These are phyloP conservation scores for Heliothis virescens DNA, from an alignment of 1,140 invertebrate genomes.

Conservation along the genomic window DNA sequence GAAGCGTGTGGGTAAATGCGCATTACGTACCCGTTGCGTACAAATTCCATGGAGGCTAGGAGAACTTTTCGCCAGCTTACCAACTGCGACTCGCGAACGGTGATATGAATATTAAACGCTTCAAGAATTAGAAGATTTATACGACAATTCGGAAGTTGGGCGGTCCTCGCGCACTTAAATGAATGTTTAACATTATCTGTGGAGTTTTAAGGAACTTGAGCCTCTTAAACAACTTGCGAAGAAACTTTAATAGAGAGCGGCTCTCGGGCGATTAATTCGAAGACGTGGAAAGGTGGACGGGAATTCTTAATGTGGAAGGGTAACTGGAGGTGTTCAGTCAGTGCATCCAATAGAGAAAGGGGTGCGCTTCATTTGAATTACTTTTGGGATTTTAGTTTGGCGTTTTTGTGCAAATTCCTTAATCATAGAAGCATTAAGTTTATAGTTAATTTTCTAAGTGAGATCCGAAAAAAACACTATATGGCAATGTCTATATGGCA, in stretches of 20 bases:
- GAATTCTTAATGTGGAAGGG: constrained; percentile 83
- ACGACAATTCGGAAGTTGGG: constrained; percentile 80
- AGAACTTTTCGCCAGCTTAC: constrained; percentile 49
- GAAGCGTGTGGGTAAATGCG: constrained; percentile 36
- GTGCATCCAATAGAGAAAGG: constrained; percentile 50
- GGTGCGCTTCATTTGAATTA: constrained; percentile 34
- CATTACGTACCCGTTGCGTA: constrained; percentile 26
- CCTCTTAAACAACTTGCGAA: constrained; percentile 82
- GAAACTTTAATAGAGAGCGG: constrained; percentile 84
- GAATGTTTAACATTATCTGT: constrained; percentile 86
- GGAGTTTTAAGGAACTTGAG: constrained; percentile 80
- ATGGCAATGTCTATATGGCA: too few species aligned
- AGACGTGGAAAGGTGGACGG: constrained; percentile 78
- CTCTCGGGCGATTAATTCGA: constrained; percentile 84
- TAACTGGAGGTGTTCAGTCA: constrained; percentile 60
- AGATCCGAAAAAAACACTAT: too few species aligned
- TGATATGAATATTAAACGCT: constrained; percentile 85
- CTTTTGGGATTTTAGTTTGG: not conserved
- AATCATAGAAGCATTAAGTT: not conserved
- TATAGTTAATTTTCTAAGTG: too few species aligned
- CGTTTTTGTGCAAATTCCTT: not conserved
- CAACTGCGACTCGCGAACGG: constrained; percentile 58
- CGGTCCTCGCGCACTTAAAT: constrained; percentile 78
- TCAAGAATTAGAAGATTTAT: constrained; percentile 85
- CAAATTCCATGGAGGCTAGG: constrained; percentile 21